A percentile compares a stretch with the other conserved stretches of the same genome.
phyloP scores from a whole-genome alignment of 2,113 vertebrate species.

The Pagrus major region DNA sequence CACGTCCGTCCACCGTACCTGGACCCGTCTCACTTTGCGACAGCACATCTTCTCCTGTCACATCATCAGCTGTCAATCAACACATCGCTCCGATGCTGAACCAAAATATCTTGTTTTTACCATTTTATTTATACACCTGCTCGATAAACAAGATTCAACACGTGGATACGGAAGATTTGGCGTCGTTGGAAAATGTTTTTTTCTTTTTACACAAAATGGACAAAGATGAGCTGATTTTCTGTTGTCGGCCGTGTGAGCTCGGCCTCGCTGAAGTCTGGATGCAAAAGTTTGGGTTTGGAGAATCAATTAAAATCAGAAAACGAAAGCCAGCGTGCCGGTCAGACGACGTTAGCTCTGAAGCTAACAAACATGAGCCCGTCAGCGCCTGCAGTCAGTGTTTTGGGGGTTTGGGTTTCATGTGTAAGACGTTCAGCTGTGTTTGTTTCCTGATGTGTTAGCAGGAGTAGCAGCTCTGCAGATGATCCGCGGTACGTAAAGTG shows the following conservation, averaged over 20 bases:
- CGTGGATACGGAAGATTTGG: not conserved
- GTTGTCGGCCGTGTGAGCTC: too few relatives aligned
- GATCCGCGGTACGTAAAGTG: constrained; percentile 17
- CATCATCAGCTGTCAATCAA: not conserved
- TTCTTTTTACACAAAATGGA: too few relatives aligned
- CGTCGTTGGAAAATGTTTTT: not conserved
- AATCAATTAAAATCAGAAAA: too few relatives aligned
- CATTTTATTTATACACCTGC: not conserved
- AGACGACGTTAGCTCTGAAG: too few relatives aligned
- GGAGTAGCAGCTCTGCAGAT: constrained; percentile 23
- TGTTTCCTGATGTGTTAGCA: constrained; percentile 13
- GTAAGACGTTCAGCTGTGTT: not conserved
- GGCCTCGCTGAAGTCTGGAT: too few relatives aligned
- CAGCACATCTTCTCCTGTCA: too few relatives aligned
- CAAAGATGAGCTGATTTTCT: too few relatives aligned
- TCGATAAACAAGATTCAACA: not conserved
- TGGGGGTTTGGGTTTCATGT: too few relatives aligned
- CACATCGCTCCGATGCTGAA: not conserved
- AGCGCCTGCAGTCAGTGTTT: too few relatives aligned
- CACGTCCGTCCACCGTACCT: not conserved
- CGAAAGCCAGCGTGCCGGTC: too few relatives aligned
- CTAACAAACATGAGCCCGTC: too few relatives aligned
- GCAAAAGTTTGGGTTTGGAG: too few relatives aligned
- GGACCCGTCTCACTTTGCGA: not conserved
- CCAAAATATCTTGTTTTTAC: not conserved